phyloP scores from a whole-genome alignment of 1,140 invertebrate genomes.

The Camponotus pennsylvanicus region DNA sequence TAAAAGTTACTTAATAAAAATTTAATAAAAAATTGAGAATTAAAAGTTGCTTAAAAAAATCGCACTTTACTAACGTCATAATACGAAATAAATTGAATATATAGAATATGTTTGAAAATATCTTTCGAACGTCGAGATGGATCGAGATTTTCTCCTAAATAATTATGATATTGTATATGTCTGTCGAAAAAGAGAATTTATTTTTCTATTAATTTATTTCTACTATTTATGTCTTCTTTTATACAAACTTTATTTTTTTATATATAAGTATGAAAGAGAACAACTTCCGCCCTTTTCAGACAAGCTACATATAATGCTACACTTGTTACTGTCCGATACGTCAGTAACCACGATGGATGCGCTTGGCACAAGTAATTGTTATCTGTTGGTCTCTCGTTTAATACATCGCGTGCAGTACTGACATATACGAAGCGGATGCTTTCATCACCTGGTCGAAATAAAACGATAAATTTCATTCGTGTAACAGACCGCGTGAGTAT shows the following conservation, averaged over 20 bases:
- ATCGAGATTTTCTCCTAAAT: not conserved
- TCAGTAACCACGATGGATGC: slow-evolving; percentile 4
- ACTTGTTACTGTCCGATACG: slow-evolving; percentile 15
- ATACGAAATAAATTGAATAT: not conserved
- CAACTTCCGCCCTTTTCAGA: not conserved
- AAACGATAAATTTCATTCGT: slow-evolving; percentile 8
- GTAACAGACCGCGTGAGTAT: not conserved
- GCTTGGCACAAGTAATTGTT: slow-evolving; percentile 34
- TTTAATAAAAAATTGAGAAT: no score
- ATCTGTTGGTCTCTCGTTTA: slow-evolving; percentile 15
- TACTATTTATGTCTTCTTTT: not conserved
- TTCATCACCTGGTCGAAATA: slow-evolving; percentile 44
- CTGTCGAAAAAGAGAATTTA: not conserved
- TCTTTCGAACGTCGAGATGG: not conserved
- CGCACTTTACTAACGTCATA: not conserved
- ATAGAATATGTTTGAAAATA: not conserved
- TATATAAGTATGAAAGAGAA: not conserved
- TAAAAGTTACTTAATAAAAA: not conserved
- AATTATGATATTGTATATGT: not conserved
- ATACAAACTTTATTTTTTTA: not conserved
- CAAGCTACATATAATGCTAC: not conserved
- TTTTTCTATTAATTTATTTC: not conserved
- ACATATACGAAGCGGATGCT: slow-evolving; percentile 55
- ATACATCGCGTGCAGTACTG: slow-evolving; percentile 55
- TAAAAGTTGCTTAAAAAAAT: not conserved